Evolutionary conservation across 2,797 vertebrate species (phyloP).

Genomic region (Sebastes vulpes): DNA sequence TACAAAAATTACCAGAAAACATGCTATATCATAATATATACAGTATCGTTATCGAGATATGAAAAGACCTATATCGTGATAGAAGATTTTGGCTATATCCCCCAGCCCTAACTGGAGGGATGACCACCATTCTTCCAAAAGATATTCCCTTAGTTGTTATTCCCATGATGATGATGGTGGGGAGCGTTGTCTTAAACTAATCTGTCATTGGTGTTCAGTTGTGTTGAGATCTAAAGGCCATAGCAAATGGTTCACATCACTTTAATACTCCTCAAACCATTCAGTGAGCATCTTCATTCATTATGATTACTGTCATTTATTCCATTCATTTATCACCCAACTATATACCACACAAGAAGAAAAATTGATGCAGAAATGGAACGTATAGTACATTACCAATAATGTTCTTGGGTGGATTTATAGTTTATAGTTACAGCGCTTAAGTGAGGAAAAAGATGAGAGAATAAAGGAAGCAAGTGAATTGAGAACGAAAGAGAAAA

Average conservation of each 20-base stretch:
- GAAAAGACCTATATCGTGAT: no score
- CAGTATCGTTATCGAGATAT: no score
- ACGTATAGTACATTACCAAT: neutral
- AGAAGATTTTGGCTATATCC: accelerated
- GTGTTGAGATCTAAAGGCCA: neutral
- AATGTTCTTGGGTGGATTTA: neutral
- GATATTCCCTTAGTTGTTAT: neutral
- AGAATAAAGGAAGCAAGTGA: neutral
- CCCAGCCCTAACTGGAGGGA: no score
- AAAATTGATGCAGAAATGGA: neutral
- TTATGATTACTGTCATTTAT: no score
- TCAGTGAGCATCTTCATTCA: no score
- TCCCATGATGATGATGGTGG: neutral
- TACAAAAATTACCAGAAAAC: no score
- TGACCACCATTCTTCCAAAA: neutral
- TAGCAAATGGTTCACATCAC: neutral
- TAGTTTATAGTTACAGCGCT: neutral
- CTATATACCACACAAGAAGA: neutral
- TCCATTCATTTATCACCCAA: no score
- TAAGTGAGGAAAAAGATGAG: neutral
- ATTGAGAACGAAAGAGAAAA: no score
- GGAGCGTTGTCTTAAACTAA: neutral
- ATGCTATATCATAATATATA: no score
- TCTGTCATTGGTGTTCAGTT: neutral
- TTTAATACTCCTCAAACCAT: no score